Conservation (phyloP, 2,113 vertebrate species). For the Cairina moschata region DNA sequence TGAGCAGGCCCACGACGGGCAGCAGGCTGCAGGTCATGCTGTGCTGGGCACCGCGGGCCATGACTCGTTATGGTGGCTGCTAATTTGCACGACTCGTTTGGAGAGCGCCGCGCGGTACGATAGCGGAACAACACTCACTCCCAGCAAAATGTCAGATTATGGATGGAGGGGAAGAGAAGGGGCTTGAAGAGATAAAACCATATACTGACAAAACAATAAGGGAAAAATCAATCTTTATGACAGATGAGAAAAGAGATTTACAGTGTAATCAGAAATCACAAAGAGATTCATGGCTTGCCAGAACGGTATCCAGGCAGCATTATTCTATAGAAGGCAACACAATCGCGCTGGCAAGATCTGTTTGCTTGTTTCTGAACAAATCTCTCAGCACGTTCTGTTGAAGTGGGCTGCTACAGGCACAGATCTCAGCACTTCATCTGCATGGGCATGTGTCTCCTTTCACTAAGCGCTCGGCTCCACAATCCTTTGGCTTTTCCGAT, state of each 20-base stretch:
- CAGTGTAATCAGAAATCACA: constrained; percentile 42
- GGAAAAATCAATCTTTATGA: constrained; percentile 63
- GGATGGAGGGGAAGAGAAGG: constrained; percentile 32
- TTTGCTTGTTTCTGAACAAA: not conserved
- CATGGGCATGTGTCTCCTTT: not conserved
- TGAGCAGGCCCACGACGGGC: no score
- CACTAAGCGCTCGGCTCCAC: not conserved
- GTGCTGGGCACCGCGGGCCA: not conserved
- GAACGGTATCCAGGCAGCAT: not conserved
- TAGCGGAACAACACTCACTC: not conserved
- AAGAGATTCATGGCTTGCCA: not conserved
- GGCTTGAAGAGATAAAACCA: constrained; percentile 63
- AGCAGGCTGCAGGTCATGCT: not conserved
- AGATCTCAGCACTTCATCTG: not conserved
- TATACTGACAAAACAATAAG: constrained; percentile 68
- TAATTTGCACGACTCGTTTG: not conserved
- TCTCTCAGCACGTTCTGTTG: not conserved
- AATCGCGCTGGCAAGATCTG: not conserved
- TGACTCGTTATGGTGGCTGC: not conserved
- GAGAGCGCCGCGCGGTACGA: not conserved
- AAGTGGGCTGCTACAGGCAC: not conserved
- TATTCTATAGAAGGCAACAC: not conserved
- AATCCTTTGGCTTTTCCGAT: not conserved
- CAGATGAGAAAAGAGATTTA: constrained; percentile 61
- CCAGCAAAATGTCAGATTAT: constrained; percentile 65